Evolutionary conservation across 2,797 vertebrate genomes (phyloP), one percentile per base, ranked within the genome.

Genomic region (Mustela erminea): DNA sequence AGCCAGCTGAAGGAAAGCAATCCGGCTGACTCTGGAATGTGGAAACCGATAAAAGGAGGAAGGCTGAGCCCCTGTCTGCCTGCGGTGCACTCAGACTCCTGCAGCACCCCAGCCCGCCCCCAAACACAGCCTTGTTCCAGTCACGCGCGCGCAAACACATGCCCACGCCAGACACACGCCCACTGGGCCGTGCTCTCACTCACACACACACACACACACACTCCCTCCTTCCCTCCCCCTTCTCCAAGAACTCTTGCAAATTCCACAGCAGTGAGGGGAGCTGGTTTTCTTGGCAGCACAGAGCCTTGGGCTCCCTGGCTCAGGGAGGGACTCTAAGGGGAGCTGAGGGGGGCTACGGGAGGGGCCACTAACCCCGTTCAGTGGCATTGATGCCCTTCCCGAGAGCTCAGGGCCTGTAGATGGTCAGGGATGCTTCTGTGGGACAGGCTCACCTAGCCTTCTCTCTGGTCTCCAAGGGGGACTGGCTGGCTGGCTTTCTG

Each of bases 251-350:
- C 96, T 97, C 96, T 77, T 62, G 77, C 93, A 96, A 97, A 98
- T 98, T 98, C 98, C 98, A 93, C 46, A 93, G 97, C 96, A 84
- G 92, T 98, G 98, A 98, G 95, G 97, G 97, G 97, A 97, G 96
- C 95, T 96, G 96, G 97, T 95, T 98, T 98, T 98, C 98, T 98
- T 98, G 98, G 98, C 98, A 98, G 91, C 41, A 21, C 52, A 4
- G 85, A 82, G 74, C 80, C 87, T 75, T 86, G 88, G 97, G 92
- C 93, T 97, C 80, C 91, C 94, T 64, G 64, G 85, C 78, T 80
- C 68, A 88, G 88, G 95, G 92, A 96, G 92, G 87, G 87, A 91
- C 75, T 81, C 70, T 23, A 43, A 93, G 70, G 90, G 74, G 58
- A 49, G 62, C 74, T 62, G 43, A 90, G 80, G 64, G 93, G 88